Evolutionary conservation across 2,113 vertebrate species (phyloP), one percentile per base, ranked within the genome.

Genomic region (Vanacampus margaritifer): DNA sequence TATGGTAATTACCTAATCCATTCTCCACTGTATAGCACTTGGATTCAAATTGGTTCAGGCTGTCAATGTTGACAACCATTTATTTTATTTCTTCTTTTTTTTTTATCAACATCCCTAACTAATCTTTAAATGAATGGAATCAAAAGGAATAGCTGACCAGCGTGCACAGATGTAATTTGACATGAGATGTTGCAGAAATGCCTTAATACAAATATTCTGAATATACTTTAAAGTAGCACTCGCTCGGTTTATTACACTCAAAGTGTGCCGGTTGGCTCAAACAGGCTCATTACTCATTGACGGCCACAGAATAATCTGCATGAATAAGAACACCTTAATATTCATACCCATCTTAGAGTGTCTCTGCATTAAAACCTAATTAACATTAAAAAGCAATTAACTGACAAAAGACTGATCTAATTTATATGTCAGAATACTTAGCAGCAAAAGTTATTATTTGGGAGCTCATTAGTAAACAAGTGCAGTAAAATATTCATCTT

Each of bases 1-100:
- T 92, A 91, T 86, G 89, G 85, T 91, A 92, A 93, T 93, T 91
- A 91, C 86, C 86, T 89, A 90, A 91, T 91, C 89, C 81, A 80
- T 91, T 91, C 87, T 88, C 80, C 83, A 83, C 80, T 74, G 85
- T 84, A 81, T 78, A 69, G 68, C 81, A 86, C 87, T 90, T 77
- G 66, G 84, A 87, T 84, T 89, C 70, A 82, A 90, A 91, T 87
- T 72, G 81, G 84, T 78, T 79, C 75, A 81, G 85, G 87, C 87
- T 83, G 88, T 88, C 80, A 71, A 79, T 81, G 84, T 69, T 73
- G 76, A 85, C 69, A 68, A 86, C 86, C 81, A 80, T 88, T 85
- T 37, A 41, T 58, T 45, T 51, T 2, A 17, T 21, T 50, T 1
- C 2, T 0, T 86, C 41, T 83, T 89, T 85, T 84, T 65, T 32